Base-by-base conservation (phyloP, 2,888 invertebrate genomes). In the Pterostichus niger region DNA sequence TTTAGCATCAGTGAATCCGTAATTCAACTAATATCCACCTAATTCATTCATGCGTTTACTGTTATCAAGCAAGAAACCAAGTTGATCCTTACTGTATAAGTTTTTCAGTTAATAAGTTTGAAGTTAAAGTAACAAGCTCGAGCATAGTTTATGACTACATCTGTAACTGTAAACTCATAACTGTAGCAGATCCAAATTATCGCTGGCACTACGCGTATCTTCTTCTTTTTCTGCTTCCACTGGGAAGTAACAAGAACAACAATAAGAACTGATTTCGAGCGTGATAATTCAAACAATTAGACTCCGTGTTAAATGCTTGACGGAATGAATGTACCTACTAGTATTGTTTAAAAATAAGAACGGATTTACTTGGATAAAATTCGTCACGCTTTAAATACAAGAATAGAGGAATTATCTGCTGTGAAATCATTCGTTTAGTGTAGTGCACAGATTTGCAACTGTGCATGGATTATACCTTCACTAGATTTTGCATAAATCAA, bases 261-360 rank as follows among this genome's bases (percentile, higher is more conserved):
- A 24, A 24, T 68, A 17, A 44, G 68, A 71, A 9, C 3, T 5
- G 40, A 40, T 56, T 17, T 71, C 49, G 17, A 52, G 31, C 46
- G 11, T 11, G 75, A 75, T 75, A 75, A 75, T 6, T 15, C 13
- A 13, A 64, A 75, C 54, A 75, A 75, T 75, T 75, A 75, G 52
- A n/a, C 24, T 44, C 31, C 10, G 31, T 31, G 75, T 54, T 75
- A 75, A 75, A 75, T 59, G 73, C 73, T 73, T 46, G 24, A 6
- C 7, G 31, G 73, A 40, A 17, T 75, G 75, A 75, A 52, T 31
- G 49, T 52, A n/a, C n/a, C n/a, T n/a, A n/a, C n/a, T n/a, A n/a
- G n/a, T n/a, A 75, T 75, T 75, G 75, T 75, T 64, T 75, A 33
- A 49, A 75, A 75, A 75, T 49, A 49, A 75, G 75, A 75, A n/a